Evolutionary conservation across 2,888 invertebrate species (phyloP), one percentile per base, ranked within the genome.

Genomic region (Stenichneumon culpator): DNA sequence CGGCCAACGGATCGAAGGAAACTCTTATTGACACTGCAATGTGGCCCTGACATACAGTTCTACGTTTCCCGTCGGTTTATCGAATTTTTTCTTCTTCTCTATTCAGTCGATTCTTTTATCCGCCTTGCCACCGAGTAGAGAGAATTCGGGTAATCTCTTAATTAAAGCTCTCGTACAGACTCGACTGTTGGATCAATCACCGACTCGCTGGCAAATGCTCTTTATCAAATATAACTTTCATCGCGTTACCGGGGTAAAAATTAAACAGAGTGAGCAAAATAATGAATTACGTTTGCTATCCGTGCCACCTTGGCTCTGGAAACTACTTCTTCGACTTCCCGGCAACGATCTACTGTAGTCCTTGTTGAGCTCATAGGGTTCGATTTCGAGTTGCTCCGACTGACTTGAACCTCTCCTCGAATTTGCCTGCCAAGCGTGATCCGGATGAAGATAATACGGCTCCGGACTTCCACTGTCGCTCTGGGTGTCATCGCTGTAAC

Each of bases 401-500:
- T 98, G 98, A 60, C 97, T 97, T n/a, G 98, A 98, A 52, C 98
- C 98, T 47, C 98, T 96, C 44, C 98, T 95, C 0, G 97, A 97
- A 83, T 96, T 96, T 0, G 95, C 96, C 82, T 94, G 92, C 96
- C 97, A 98, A 1, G 98, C 98, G 93, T 97, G 97, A 94, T 98
- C 98, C 0, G 98, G 98, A 94, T 98, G 98, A 54, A 98, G 95
- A 86, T 97, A 95, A 86, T 97, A 96, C 3, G 93, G 92, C 86
- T 94, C 94, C 19, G 94, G 94, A 79, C 94, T 94, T 36, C 94
- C 94, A 82, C 94, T 93, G 81, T 94, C 94, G 83, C 94, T 94
- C 77, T 91, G 92, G 36, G 89, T 89, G 77, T 94, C 94, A 75
- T 94, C 93, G 88, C 94, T 94, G 89, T 88, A 93, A 87, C 93